Conservation (phyloP, 2,113 vertebrate genomes). For the Amblyopsis rosae region DNA sequence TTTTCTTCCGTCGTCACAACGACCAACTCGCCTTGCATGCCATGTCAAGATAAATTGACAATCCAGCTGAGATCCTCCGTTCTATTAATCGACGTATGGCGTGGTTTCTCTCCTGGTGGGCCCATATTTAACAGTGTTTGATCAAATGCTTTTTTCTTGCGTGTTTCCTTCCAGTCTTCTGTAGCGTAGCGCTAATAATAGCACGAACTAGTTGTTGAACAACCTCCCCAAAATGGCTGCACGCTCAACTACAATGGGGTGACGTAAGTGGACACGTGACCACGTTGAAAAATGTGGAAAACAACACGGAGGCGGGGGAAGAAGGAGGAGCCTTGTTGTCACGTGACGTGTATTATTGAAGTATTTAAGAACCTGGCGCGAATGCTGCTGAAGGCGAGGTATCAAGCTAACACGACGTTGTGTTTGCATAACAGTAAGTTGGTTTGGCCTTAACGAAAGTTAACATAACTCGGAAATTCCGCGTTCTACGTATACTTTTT, state of each 20-base stretch:
- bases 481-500: too few relatives aligned
- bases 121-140: conserved; percentile 76
- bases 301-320: neutral
- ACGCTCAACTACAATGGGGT: conserved; percentile 69
- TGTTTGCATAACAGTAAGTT: too few relatives aligned
- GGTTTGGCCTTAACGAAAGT: too few relatives aligned
- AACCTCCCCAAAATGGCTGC: conserved; percentile 80
- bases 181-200: conserved; percentile 52
- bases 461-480: too few relatives aligned
- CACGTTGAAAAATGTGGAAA: neutral
- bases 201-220: conserved; percentile 55
- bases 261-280: conserved; percentile 64
- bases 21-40: conserved; percentile 81
- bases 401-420: too few relatives aligned
- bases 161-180: conserved; percentile 51
- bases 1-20: conserved; percentile 79
- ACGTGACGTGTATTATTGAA: conserved; percentile 3
- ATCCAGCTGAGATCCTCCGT: conserved; percentile 88
- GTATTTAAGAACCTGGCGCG: conserved; percentile 76
- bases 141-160: conserved; percentile 63
- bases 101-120: conserved; percentile 85
- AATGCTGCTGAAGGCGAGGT: neutral
- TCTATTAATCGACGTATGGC: conserved; percentile 82
- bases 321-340: neutral
- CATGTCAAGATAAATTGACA: conserved; percentile 99